phyloP scores from a whole-genome alignment of 2,113 vertebrate species.

The Entosphenus tridentatus region DNA sequence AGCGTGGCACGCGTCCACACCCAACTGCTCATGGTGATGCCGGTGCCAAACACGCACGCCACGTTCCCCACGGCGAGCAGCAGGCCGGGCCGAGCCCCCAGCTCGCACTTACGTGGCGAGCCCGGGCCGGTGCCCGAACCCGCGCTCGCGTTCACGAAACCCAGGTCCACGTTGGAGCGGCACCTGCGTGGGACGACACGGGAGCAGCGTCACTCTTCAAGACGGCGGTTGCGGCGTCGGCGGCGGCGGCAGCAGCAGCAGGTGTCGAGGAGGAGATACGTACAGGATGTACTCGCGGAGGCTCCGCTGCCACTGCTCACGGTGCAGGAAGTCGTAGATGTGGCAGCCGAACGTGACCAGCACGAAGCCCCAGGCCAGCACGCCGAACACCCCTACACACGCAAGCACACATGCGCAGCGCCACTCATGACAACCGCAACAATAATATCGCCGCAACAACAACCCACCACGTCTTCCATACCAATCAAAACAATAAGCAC shows the following conservation, averaged over 20 bases:
- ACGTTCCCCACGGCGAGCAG: conserved; percentile 95
- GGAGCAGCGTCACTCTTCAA: neutral
- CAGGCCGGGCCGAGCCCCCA: conserved; percentile 81
- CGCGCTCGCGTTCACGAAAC: conserved; percentile 72
- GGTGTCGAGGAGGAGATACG: conserved; percentile 16
- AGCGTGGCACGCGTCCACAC: conserved; percentile 96
- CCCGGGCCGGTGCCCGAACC: conserved; percentile 23
- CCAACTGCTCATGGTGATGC: conserved; percentile 95
- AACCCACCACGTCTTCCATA: too few relatives aligned
- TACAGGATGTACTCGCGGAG: conserved; percentile 90
- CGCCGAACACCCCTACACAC: conserved; percentile 68
- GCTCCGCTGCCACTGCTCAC: conserved; percentile 86
- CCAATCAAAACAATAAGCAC: too few relatives aligned
- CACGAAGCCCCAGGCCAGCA: conserved; percentile 80
- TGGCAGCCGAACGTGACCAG: conserved; percentile 92
- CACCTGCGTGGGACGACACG: conserved; percentile 26
- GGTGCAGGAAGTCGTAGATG: conserved; percentile 97
- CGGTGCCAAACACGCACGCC: conserved; percentile 95
- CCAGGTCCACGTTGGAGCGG: conserved; percentile 87
- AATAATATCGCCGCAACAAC: too few relatives aligned
- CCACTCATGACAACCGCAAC: too few relatives aligned
- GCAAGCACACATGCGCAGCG: neutral
- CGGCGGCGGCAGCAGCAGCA: too few relatives aligned
- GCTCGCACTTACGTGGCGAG: conserved; percentile 32
- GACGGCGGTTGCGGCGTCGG: too few relatives aligned